Base-by-base conservation (phyloP, 92 coral and sea anemone species). In the Porites evermanni region DNA sequence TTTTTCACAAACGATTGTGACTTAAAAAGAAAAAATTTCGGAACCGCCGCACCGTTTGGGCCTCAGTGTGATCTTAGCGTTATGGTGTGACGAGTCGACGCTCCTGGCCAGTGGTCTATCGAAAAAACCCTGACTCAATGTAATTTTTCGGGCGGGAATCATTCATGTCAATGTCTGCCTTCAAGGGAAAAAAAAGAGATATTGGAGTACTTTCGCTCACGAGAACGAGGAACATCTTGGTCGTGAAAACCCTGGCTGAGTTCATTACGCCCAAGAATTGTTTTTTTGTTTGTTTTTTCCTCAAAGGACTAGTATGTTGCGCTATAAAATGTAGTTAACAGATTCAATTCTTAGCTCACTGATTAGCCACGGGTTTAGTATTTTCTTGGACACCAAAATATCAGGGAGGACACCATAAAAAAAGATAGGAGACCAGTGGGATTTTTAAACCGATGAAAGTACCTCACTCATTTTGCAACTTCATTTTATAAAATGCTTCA, bases 141-240 rank as follows among this genome's bases (percentile, higher is more conserved):
- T 67, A 16, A 4, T 67, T 67, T 64, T 64, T 64, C 23, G 69
- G 69, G 69, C 69, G 16, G 11, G 69, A 64, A 64, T 67, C 13
- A 67, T 67, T 67, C 72, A 67, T 67, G 47, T 67, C 72, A 67
- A 21, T 67, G 72, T 67, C 20, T 64, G 69, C 69, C 69, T 17
- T 64, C 69, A 64, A 64, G 69, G 69, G 11, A 64, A 64, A 64
- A 64, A 64, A 64, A 64, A 26, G 29, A 26, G 72, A 67, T n/a
- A 21, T 67, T 67, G 47, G 32, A 20, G 20, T 67, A 67, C 72
- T 67, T 24, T 67, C 32, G 72, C 20, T 20, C 72, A 2, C 29
- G 47, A 26, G 29, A 26, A 26, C 2, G 29, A 26, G 29, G 29
- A 26, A 24, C 26, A 24, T 24, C 26, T 24, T 67, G 72, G 7